Conservation (phyloP, 2,888 invertebrate species). For the Aspidiotus rigidus region DNA sequence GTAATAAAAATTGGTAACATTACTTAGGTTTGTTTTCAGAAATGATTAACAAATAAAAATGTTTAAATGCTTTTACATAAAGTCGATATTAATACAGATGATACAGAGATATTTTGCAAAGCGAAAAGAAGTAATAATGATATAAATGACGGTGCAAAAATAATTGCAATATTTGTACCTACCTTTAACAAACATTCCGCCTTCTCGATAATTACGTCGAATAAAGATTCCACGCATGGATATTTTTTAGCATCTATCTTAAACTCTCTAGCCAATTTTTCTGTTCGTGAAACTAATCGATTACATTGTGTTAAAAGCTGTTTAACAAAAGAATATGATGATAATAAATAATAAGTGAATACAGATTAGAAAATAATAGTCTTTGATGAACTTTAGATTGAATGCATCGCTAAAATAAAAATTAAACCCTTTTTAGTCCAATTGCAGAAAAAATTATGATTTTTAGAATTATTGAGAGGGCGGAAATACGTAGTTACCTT, state of each 20-base stretch:
- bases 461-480: too few species aligned
- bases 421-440: too few species aligned
- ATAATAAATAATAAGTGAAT: background rate
- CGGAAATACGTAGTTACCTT: background rate
- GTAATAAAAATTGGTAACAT: background rate
- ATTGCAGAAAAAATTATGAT: too few species aligned
- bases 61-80: too few species aligned
- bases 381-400: background rate
- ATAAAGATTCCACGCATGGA: slow-evolving; percentile 16
- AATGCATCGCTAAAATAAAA: background rate
- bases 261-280: slow-evolving; percentile 29
- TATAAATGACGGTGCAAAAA: background rate
- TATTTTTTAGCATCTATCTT: slow-evolving; percentile 18
- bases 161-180: background rate
- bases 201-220: slow-evolving; percentile 14
- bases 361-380: background rate
- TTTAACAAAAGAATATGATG: background rate
- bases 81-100: too few species aligned
- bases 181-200: slow-evolving; percentile 22
- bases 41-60: too few species aligned
- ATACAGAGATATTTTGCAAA: background rate
- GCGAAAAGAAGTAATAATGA: slow-evolving; percentile 3
- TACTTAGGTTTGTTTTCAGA: too few species aligned
- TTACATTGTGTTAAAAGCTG: slow-evolving; percentile 1
- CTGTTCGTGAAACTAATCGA: slow-evolving; percentile 21